phyloP scores from a whole-genome alignment of 1,140 invertebrate genomes.

The Mycetomoellerius zeteki region DNA sequence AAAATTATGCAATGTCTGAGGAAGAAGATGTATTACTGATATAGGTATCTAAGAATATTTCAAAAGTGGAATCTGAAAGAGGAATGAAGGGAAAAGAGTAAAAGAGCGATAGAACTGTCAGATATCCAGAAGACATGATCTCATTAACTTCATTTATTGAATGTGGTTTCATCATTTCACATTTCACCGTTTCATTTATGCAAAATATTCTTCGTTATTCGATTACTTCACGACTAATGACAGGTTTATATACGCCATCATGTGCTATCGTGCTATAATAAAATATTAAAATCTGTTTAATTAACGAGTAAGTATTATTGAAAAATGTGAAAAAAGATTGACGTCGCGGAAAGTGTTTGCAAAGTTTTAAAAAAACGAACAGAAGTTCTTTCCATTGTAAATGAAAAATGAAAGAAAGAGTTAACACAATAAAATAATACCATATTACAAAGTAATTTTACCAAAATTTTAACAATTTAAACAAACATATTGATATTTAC shows the following conservation, averaged over 20 bases:
- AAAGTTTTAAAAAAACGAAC: neutral
- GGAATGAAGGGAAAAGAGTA: neutral
- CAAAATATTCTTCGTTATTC: neutral
- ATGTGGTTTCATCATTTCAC: neutral
- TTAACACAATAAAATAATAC: neutral
- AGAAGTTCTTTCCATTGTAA: neutral
- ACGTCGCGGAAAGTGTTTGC: neutral
- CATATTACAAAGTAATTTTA: neutral
- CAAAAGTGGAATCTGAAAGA: neutral
- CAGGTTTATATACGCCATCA: neutral
- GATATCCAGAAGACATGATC: neutral
- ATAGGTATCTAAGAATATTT: neutral
- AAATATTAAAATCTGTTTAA: neutral
- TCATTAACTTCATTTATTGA: constrained; percentile 2
- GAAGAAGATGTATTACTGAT: constrained; percentile 3
- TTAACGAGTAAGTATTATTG: neutral
- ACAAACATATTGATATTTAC: constrained; percentile 1
- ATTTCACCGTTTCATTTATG: neutral
- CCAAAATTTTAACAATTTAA: constrained; percentile 15
- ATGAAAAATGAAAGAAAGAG: neutral
- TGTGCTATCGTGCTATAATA: neutral
- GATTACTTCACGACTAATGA: neutral
- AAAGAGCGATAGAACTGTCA: constrained; percentile 1
- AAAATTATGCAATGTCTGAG: neutral
- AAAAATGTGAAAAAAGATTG: neutral